A percentile compares a stretch with the other conserved stretches of the same genome.
Evolutionary conservation across 1,140 invertebrate genomes (phyloP).

Genomic region (Riptortus pedestris): DNA sequence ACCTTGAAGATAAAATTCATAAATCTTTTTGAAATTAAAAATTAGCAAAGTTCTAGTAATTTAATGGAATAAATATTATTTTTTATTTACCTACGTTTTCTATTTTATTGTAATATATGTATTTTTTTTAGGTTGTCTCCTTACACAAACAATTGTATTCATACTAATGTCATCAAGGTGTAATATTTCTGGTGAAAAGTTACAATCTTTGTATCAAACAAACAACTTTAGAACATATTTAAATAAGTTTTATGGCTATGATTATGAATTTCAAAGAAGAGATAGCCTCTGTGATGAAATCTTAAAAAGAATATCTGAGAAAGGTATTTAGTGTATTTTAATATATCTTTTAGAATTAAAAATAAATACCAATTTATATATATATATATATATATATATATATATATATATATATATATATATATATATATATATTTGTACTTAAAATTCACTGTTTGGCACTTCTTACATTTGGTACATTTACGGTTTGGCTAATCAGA

Average conservation of each 20-base stretch:
- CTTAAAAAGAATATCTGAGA: not conserved
- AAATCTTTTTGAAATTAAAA: not conserved
- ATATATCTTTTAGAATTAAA: not conserved
- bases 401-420: too few relatives aligned
- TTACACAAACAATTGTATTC: constrained; percentile 3
- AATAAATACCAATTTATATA: too few relatives aligned
- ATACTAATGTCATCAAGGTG: not conserved
- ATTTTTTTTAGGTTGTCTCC: not conserved
- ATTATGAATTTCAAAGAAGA: not conserved
- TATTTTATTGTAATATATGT: too few relatives aligned
- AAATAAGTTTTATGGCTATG: not conserved
- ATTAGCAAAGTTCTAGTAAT: not conserved
- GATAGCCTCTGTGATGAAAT: not conserved
- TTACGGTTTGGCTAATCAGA: too few relatives aligned
- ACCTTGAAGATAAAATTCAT: not conserved
- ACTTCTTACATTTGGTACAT: too few relatives aligned
- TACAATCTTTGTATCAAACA: not conserved
- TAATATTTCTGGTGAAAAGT: not conserved
- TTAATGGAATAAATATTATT: not conserved
- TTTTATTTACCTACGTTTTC: not conserved
- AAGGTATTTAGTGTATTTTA: not conserved
- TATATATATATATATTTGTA: too few relatives aligned
- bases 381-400: too few relatives aligned
- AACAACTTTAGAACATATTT: not conserved
- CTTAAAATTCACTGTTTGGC: too few relatives aligned